Percentiles rank a stretch among this genome's conserved stretches.
Conservation (phyloP, 2,888 invertebrate species). For the Eristalinus aeneus region DNA sequence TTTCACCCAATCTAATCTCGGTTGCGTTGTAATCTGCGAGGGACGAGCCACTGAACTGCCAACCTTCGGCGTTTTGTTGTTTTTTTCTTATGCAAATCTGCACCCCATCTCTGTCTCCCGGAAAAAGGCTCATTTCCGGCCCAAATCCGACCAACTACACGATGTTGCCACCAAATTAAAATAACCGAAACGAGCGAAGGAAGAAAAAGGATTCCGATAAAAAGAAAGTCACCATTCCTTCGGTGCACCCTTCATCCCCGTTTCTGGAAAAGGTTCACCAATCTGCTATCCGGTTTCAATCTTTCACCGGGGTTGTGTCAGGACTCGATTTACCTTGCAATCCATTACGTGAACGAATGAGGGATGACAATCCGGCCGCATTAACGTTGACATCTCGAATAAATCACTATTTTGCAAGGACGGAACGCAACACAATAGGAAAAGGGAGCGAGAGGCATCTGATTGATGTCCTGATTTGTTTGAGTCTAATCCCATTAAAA, state of each 20-base stretch:
- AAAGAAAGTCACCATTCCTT: slow-evolving; percentile 24
- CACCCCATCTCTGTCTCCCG: neutral
- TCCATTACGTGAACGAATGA: neutral
- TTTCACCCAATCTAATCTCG: slow-evolving; percentile 65
- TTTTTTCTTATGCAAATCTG: neutral
- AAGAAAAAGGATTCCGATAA: slow-evolving; percentile 5
- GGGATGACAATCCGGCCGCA: slow-evolving; percentile 43
- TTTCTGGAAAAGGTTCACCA: slow-evolving; percentile 26
- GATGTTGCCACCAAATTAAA: slow-evolving; percentile 65
- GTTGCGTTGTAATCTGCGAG: slow-evolving; percentile 54
- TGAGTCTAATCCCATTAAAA: slow-evolving; percentile 66
- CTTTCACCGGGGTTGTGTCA: neutral
- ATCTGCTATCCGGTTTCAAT: slow-evolving; percentile 59
- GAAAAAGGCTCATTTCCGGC: slow-evolving; percentile 1
- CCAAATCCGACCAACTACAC: slow-evolving; percentile 6
- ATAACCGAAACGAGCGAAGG: slow-evolving; percentile 22
- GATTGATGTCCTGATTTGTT: slow-evolving; percentile 71
- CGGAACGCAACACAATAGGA: slow-evolving; percentile 1
- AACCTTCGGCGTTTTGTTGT: slow-evolving; percentile 20
- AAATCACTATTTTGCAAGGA: slow-evolving; percentile 66
- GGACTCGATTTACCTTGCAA: slow-evolving; percentile 28
- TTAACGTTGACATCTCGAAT: slow-evolving; percentile 68
- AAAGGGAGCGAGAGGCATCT: slow-evolving; percentile 39
- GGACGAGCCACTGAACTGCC: slow-evolving; percentile 14
- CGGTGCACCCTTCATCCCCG: no score